A percentile compares a stretch with the other conserved stretches of the same genome.
Conservation (phyloP, 2,888 invertebrate genomes). For the Alviniconcha strummeri region DNA sequence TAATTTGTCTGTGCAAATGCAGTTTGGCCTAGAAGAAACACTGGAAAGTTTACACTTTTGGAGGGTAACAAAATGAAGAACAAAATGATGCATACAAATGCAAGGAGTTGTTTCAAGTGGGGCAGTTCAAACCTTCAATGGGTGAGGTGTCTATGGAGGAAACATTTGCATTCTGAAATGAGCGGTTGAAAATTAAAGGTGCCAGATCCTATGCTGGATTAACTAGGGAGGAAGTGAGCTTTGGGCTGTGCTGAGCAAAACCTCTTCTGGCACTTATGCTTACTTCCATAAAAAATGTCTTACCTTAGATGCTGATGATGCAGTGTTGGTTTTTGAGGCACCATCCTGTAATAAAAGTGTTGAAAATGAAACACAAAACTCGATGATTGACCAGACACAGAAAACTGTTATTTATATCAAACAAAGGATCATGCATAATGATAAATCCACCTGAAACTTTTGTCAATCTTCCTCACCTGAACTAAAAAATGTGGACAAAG, state of each 20-base stretch:
- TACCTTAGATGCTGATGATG: slow-evolving; percentile 6
- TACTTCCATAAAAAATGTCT: too few relatives aligned
- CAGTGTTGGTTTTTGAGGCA: background rate
- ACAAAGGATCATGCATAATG: background rate
- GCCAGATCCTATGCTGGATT: too few relatives aligned
- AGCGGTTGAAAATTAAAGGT: too few relatives aligned
- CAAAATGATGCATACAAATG: too few relatives aligned
- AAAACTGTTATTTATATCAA: background rate
- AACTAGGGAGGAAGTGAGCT: too few relatives aligned
- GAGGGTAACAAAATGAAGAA: too few relatives aligned
- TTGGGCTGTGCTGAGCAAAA: too few relatives aligned
- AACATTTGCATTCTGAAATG: too few relatives aligned
- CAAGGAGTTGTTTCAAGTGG: too few relatives aligned
- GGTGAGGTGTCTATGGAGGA: too few relatives aligned
- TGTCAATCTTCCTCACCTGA: background rate
- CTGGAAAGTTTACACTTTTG: background rate
- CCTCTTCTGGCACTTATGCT: too few relatives aligned
- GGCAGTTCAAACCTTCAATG: too few relatives aligned
- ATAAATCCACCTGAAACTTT: background rate
- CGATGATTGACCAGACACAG: background rate
- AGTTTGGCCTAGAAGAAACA: background rate
- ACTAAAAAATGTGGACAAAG: background rate
- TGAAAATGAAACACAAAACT: background rate
- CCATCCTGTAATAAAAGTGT: background rate
- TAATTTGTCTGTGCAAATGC: background rate